Percentiles rank a stretch among this genome's conserved stretches.
Evolutionary conservation across 2,888 invertebrate genomes (phyloP).

Genomic region (Melieria picta): DNA sequence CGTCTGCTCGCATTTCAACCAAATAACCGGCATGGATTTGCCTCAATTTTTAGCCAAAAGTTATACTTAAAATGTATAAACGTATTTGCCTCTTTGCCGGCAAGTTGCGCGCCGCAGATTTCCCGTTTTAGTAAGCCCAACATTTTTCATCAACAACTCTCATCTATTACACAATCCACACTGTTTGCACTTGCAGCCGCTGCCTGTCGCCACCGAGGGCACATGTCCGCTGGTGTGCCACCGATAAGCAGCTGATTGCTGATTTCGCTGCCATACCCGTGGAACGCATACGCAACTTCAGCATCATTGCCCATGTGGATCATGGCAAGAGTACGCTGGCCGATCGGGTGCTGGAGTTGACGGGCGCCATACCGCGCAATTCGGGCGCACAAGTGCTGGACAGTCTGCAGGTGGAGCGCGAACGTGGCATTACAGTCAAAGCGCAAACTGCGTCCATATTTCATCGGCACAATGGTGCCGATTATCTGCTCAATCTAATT

Average conservation of each 20-base stretch:
- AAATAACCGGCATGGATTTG: too few relatives aligned
- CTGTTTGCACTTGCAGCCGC: too few relatives aligned
- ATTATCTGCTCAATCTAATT: slow-evolving; percentile 91
- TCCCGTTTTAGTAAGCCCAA: too few relatives aligned
- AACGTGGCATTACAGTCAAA: slow-evolving; percentile 98
- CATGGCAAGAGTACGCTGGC: slow-evolving; percentile 98
- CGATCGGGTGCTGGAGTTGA: slow-evolving; percentile 91
- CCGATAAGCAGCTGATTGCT: slow-evolving; percentile 24
- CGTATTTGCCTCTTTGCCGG: too few relatives aligned
- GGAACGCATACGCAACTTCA: slow-evolving; percentile 84
- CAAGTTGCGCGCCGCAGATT: too few relatives aligned
- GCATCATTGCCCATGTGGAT: slow-evolving; percentile 99
- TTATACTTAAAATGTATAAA: too few relatives aligned
- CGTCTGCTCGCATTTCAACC: too few relatives aligned
- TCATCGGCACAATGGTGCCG: slow-evolving; percentile 73
- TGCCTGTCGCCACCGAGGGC: not conserved
- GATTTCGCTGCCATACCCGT: slow-evolving; percentile 55
- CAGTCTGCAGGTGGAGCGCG: slow-evolving; percentile 86
- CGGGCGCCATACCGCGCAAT: slow-evolving; percentile 80
- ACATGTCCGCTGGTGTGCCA: not conserved
- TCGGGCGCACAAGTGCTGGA: slow-evolving; percentile 79
- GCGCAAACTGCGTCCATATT: slow-evolving; percentile 94
- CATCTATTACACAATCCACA: too few relatives aligned
- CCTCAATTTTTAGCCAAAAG: too few relatives aligned
- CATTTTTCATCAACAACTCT: too few relatives aligned